Conservation (phyloP, 2,113 vertebrate genomes). For the Actinemys pallida region DNA sequence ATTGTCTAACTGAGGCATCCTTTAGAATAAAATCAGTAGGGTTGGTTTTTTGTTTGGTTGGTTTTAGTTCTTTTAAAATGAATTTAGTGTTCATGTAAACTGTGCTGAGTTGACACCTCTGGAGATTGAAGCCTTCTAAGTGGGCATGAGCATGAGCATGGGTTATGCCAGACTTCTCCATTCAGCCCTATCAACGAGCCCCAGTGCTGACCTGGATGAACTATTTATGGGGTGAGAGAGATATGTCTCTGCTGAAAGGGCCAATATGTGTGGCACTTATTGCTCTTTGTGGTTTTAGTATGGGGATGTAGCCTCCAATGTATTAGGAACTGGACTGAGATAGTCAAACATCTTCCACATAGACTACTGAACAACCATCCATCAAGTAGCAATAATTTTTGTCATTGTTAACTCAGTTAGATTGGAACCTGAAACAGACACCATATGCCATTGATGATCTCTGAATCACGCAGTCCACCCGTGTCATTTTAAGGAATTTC, state of each 20-base stretch:
- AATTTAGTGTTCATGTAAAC: neutral
- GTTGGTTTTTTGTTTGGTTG: neutral
- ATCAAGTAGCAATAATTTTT: neutral
- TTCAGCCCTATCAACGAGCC: neutral
- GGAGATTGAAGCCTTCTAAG: neutral
- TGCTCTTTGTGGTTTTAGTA: neutral
- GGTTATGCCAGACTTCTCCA: neutral
- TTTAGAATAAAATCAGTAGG: neutral
- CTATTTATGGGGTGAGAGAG: neutral
- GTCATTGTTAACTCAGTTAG: neutral
- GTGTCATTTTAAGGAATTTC: neutral
- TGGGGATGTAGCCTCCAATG: neutral
- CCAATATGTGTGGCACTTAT: neutral
- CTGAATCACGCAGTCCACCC: neutral
- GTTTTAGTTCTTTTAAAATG: neutral
- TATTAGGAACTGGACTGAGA: neutral
- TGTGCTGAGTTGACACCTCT: neutral
- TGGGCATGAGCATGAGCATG: neutral
- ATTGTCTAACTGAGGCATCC: neutral
- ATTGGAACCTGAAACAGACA: neutral
- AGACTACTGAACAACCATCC: neutral
- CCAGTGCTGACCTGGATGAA: neutral
- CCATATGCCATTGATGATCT: neutral
- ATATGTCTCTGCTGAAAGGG: neutral
- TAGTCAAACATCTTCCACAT: neutral